Conservation (phyloP, 2,113 vertebrate genomes). For the Protobothrops flavoviridis region DNA sequence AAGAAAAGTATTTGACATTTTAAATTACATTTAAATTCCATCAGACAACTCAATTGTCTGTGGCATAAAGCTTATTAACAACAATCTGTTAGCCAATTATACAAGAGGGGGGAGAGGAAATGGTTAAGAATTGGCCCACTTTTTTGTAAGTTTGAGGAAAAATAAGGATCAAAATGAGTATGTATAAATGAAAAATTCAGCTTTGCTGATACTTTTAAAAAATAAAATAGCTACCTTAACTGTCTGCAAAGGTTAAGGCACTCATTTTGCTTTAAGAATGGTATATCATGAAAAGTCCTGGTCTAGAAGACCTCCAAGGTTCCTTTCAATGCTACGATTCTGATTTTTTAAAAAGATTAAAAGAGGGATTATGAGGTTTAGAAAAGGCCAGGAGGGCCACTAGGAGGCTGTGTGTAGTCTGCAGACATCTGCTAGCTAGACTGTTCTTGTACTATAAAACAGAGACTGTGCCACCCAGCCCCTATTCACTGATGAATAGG, state of each 20-base stretch:
- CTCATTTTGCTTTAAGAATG: background rate
- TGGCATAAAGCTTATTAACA: background rate
- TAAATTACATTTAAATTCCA: background rate
- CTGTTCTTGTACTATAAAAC: too few relatives aligned
- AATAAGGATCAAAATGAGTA: background rate
- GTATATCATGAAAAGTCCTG: background rate
- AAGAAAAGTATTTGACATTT: background rate
- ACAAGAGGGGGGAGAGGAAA: background rate
- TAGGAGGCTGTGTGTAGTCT: background rate
- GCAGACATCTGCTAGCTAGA: background rate
- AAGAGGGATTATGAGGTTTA: background rate
- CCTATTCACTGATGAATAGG: background rate
- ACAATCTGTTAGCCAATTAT: background rate
- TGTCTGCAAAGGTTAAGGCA: background rate
- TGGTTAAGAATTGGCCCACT: background rate
- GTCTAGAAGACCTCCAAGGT: background rate
- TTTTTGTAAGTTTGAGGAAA: background rate
- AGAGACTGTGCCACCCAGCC: too few relatives aligned
- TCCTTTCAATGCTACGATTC: background rate
- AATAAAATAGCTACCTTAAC: background rate
- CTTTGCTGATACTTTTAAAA: background rate
- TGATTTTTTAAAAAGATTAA: background rate
- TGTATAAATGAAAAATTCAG: background rate
- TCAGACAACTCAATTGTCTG: background rate
- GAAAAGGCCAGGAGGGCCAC: background rate